phyloP scores from a whole-genome alignment of 2,888 invertebrate genomes.

The Omphaloscelis lunosa region DNA sequence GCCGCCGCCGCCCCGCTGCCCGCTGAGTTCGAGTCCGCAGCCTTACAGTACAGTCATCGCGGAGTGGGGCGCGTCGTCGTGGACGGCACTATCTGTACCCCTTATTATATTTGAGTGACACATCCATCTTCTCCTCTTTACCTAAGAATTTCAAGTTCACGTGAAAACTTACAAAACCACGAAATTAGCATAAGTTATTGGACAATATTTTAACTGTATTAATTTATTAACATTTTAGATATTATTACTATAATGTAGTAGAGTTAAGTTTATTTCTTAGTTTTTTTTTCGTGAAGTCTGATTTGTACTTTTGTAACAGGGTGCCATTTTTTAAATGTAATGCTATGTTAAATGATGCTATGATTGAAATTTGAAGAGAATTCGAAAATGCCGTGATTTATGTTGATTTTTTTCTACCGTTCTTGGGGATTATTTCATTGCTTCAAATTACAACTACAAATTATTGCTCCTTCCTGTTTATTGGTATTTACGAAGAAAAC shows the following conservation, averaged over 20 bases:
- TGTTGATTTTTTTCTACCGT: background rate
- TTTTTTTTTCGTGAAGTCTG: conserved; percentile 76
- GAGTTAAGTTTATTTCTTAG: conserved; percentile 60
- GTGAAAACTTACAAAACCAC: conserved; percentile 43
- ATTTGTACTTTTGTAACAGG: conserved; percentile 77
- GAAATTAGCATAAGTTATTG: conserved; percentile 55
- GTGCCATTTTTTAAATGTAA: conserved; percentile 77
- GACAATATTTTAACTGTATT: conserved; percentile 70
- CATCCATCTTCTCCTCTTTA: conserved; percentile 41
- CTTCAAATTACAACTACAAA: background rate
- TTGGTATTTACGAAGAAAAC: background rate
- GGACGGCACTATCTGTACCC: too few relatives aligned
- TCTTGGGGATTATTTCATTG: background rate
- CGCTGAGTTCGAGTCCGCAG: too few relatives aligned
- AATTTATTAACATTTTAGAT: conserved; percentile 74
- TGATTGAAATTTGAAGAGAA: conserved; percentile 44
- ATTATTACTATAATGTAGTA: conserved; percentile 49
- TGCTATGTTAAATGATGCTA: conserved; percentile 39
- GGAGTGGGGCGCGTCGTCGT: too few relatives aligned
- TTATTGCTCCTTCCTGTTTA: background rate
- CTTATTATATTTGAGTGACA: conserved; percentile 22
- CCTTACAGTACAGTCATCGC: too few relatives aligned
- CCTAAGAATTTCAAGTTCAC: conserved; percentile 43
- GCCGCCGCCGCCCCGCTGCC: too few relatives aligned
- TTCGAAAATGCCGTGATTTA: background rate